Evolutionary conservation across 2,113 vertebrate species (phyloP), one percentile per base, ranked within the genome.

Genomic region (Propithecus coquereli): DNA sequence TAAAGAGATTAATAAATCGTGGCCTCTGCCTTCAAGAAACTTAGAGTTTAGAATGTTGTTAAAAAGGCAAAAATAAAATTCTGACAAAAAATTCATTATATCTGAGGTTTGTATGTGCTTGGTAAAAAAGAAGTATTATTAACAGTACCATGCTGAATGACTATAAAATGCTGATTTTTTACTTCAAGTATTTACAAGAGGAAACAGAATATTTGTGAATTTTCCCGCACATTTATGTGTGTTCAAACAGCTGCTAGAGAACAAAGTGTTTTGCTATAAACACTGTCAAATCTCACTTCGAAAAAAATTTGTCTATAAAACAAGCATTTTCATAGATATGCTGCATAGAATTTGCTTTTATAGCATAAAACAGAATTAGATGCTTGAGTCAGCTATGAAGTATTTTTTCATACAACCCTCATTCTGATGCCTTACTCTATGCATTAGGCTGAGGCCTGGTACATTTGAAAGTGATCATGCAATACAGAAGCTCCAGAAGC

Each of bases 211-310:
- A 94, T 97, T 96, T 97, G 90, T 97, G 94, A 90, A 13, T 92
- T 96, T 97, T 85, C 66, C 43, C 95, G 92, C 65, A 95, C 92
- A 96, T 97, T 96, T 97, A 94, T 97, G 30, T 87, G 61, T 97
- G 76, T 97, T 97, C 91, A 95, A 97, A 97, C 92, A 97, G 94
- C 96, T 97, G 96, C 70, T 94, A 77, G 83, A 96, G 96, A 95
- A 97, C 94, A 98, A 97, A 97, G 96, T 97, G 74, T 94, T 97
- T 97, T 97, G 74, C 96, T 95, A 82, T 97, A 97, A 98, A 98
- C 94, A 97, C 92, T 97, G 96, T 97, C 96, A 98, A 95, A 94
- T 94, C 95, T 97, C 65, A 96, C 92, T 96, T 95, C 52, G 52
- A 94, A 94, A 91, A 94, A 96, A 96, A 82, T 66, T 83, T 94